Conservation (phyloP, 2,113 vertebrate species). For the Zosterops pallidus region DNA sequence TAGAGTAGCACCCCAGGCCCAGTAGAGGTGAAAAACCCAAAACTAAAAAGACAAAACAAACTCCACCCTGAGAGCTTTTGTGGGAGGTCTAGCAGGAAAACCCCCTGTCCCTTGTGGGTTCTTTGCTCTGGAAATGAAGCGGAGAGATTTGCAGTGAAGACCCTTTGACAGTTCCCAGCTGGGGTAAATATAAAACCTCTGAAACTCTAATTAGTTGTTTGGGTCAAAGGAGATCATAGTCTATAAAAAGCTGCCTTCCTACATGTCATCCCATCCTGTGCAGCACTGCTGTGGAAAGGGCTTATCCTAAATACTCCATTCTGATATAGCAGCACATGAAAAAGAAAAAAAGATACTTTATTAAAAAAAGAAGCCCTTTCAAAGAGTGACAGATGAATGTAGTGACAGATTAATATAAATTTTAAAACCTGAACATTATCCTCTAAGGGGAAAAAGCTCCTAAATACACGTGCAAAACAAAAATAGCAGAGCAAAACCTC, state of each 20-base stretch:
- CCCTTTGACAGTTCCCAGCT: neutral
- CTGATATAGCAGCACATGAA: neutral
- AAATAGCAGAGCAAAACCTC: constrained; percentile 25
- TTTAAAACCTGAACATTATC: constrained; percentile 27
- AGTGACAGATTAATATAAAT: constrained; percentile 16
- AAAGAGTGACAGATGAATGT: constrained; percentile 10
- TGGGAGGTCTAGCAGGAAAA: neutral
- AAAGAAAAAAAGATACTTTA: neutral
- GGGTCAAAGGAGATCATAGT: neutral
- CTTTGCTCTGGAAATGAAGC: neutral
- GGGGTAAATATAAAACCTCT: neutral
- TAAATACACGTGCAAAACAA: constrained; percentile 28
- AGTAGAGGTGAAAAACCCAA: neutral
- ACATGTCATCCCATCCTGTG: neutral
- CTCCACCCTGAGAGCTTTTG: neutral
- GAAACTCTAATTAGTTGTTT: neutral
- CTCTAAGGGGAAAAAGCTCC: neutral
- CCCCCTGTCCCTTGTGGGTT: neutral
- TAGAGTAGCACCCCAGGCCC: neutral
- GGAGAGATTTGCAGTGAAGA: neutral
- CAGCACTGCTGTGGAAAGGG: neutral
- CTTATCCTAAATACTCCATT: constrained; percentile 29
- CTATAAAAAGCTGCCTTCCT: neutral
- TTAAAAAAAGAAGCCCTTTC: neutral
- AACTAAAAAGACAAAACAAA: neutral